phyloP scores from a whole-genome alignment of 1,140 invertebrate genomes.

The Neuroterus valhalla region DNA sequence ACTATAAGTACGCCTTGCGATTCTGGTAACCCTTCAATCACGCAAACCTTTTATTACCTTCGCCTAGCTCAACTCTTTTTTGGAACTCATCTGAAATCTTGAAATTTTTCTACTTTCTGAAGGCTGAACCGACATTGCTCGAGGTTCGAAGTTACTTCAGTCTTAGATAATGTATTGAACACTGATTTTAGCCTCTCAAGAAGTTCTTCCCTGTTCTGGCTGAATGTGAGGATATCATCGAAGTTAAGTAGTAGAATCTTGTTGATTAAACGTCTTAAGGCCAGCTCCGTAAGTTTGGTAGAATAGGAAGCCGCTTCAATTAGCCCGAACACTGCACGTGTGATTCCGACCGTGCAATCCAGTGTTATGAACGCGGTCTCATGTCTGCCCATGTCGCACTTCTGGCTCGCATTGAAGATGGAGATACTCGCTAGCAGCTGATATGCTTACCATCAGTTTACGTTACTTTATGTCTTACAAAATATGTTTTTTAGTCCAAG shows the following conservation, averaged over 20 bases:
- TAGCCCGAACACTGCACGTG: too few species aligned
- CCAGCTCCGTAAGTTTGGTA: background rate
- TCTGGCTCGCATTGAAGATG: too few species aligned
- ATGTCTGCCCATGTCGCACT: too few species aligned
- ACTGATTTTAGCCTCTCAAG: slow-evolving; percentile 45
- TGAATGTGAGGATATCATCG: slow-evolving; percentile 31
- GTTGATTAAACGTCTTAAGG: background rate
- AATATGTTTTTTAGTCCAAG: slow-evolving; percentile 43
- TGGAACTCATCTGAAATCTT: slow-evolving; percentile 60
- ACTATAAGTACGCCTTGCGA: too few species aligned
- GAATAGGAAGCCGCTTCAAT: background rate
- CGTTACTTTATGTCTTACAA: slow-evolving; percentile 37
- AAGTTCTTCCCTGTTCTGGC: background rate
- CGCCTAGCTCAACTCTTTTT: slow-evolving; percentile 56
- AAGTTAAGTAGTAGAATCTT: background rate
- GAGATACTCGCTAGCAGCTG: slow-evolving; percentile 13
- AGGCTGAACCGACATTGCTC: slow-evolving; percentile 52
- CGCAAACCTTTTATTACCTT: too few species aligned
- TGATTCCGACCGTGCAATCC: too few species aligned
- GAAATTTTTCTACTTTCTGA: slow-evolving; percentile 59
- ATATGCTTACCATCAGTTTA: slow-evolving; percentile 38
- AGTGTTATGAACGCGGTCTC: background rate
- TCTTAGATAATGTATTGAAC: slow-evolving; percentile 40
- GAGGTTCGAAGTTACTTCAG: slow-evolving; percentile 36
- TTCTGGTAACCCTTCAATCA: too few species aligned